Percentiles rank a stretch among this genome's conserved stretches.
Evolutionary conservation across 1,140 invertebrate genomes (phyloP).

Genomic region (Meteorus sp.): DNA sequence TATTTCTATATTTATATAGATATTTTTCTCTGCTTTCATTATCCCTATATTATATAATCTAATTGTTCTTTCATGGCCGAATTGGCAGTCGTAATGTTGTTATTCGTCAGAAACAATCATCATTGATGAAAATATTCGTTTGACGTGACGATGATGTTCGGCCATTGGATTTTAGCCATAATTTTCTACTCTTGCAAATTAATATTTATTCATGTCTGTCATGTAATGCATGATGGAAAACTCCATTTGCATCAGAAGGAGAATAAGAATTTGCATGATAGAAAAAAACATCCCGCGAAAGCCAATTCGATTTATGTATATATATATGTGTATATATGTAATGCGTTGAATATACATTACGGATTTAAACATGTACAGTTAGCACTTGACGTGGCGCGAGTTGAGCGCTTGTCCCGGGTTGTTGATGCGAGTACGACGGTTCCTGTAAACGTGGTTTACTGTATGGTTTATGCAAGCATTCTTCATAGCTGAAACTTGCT

Average conservation of each 20-base stretch:
- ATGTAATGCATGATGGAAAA: no score
- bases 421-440: constrained; percentile 45
- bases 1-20: constrained; percentile 5
- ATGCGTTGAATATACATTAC: neutral
- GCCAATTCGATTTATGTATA: no score
- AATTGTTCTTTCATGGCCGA: constrained; percentile 22
- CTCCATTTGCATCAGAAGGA: no score
- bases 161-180: no score
- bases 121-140: neutral
- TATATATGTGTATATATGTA: no score
- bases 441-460: constrained; percentile 69
- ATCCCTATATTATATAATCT: constrained; percentile 17
- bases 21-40: constrained; percentile 18
- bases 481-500: constrained; percentile 71
- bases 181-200: no score
- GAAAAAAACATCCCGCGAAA: constrained; percentile 4
- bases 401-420: constrained; percentile 53
- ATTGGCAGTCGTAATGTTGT: constrained; percentile 14
- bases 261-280: no score
- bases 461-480: constrained; percentile 73
- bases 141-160: neutral
- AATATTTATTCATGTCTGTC: no score
- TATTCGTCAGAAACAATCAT: neutral
- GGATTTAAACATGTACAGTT: constrained; percentile 60
- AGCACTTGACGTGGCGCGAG: constrained; percentile 58